These are phyloP conservation scores for Pseudochirops corinnae DNA, from an alignment of 2,797 vertebrate genomes.

Conservation along the genomic window DNA sequence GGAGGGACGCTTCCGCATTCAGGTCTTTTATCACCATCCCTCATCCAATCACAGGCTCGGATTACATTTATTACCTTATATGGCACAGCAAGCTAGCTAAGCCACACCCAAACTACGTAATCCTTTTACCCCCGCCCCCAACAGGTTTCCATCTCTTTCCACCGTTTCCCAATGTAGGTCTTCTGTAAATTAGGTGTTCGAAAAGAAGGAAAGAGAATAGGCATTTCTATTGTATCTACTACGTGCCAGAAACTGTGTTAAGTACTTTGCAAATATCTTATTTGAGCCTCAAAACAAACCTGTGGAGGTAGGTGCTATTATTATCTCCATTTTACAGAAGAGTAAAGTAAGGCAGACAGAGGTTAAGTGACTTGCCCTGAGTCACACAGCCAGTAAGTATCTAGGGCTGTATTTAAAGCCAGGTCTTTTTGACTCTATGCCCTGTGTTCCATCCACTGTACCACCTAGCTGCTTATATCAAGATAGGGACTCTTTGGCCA, in stretches of 20 bases:
- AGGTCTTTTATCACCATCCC: too few relatives aligned
- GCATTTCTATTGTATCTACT: not conserved
- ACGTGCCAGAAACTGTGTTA: not conserved
- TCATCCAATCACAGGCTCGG: too few relatives aligned
- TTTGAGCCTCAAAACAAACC: not conserved
- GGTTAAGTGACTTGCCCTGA: not conserved
- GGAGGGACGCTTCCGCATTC: too few relatives aligned
- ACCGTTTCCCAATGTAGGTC: not conserved
- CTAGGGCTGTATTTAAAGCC: not conserved
- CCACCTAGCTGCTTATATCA: not conserved
- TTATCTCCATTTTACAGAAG: not conserved
- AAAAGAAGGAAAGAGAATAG: not conserved
- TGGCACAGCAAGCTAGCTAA: too few relatives aligned
- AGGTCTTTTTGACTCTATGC: not conserved
- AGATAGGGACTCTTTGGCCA: not conserved
- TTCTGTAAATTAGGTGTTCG: not conserved
- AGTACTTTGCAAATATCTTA: not conserved
- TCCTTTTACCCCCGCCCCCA: too few relatives aligned
- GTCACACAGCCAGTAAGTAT: not conserved
- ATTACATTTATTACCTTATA: too few relatives aligned
- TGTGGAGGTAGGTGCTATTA: not conserved
- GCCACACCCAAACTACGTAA: too few relatives aligned
- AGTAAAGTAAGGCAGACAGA: not conserved
- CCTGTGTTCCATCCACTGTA: not conserved
- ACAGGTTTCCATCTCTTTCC: not conserved